Conservation (phyloP, 2,113 vertebrate species). For the Tragelaphus strepsiceros region DNA sequence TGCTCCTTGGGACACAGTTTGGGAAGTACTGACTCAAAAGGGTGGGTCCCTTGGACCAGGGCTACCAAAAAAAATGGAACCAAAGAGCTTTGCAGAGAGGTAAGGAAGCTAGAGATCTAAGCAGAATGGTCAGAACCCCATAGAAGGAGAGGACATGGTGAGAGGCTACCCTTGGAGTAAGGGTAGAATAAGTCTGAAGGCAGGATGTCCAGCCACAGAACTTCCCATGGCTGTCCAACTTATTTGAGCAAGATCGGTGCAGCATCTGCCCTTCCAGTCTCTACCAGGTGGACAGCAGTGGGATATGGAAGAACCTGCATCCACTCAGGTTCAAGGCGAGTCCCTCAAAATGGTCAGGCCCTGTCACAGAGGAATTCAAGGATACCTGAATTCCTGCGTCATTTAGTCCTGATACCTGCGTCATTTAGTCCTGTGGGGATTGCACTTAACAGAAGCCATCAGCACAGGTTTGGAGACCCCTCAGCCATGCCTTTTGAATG, state of each 20-base stretch:
- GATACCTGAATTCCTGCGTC: neutral
- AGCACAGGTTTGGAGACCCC: neutral
- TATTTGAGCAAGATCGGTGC: too few species aligned
- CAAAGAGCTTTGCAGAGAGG: neutral
- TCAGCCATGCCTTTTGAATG: neutral
- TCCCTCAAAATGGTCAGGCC: neutral
- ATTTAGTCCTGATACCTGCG: neutral
- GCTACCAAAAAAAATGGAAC: neutral
- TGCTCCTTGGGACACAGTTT: neutral
- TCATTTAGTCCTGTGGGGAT: neutral
- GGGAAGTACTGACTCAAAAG: neutral
- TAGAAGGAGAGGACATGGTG: neutral
- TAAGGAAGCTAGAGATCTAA: neutral
- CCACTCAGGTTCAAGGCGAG: neutral
- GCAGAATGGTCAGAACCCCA: neutral
- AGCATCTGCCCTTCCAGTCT: neutral
- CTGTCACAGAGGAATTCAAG: neutral
- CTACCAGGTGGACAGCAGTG: neutral
- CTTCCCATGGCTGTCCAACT: fast-evolving
- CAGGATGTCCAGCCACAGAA: neutral
- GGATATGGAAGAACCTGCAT: neutral
- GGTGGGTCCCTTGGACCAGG: neutral
- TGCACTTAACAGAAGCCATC: neutral
- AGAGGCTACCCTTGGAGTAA: neutral
- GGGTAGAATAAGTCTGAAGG: neutral